Conservation (phyloP, 2,888 invertebrate species). For the Eupeodes luniger region DNA sequence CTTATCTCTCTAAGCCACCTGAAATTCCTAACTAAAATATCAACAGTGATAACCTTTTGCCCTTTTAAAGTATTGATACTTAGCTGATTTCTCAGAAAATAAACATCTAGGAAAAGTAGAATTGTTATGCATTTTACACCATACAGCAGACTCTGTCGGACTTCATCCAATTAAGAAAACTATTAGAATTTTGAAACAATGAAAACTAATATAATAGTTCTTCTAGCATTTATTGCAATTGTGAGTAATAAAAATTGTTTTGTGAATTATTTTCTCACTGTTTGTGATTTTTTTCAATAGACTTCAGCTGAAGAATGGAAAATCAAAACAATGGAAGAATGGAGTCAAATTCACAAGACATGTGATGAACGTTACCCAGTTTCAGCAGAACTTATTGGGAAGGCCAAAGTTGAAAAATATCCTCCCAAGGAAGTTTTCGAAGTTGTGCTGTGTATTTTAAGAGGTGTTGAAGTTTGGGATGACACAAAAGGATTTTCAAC, state of each 20-base stretch:
- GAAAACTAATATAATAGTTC: background rate
- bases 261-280: background rate
- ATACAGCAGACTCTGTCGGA: background rate
- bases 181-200: background rate
- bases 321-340: background rate
- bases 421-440: background rate
- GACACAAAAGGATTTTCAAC: background rate
- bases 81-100: background rate
- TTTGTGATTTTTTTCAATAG: background rate
- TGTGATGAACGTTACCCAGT: background rate
- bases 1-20: background rate
- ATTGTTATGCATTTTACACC: background rate
- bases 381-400: background rate
- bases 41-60: background rate
- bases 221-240: slow-evolving; percentile 7
- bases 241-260: background rate
- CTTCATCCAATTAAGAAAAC: background rate
- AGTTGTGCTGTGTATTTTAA: background rate
- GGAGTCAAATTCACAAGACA: background rate
- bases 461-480: slow-evolving; percentile 1
- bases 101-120: background rate
- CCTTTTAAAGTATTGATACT: background rate
- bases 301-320: slow-evolving; percentile 2
- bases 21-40: background rate
- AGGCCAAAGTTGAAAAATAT: background rate